Percentiles rank a stretch among this genome's conserved stretches.
These are phyloP conservation scores for Ophion slaviceki DNA, from an alignment of 2,888 invertebrate genomes.

Conservation along the genomic window DNA sequence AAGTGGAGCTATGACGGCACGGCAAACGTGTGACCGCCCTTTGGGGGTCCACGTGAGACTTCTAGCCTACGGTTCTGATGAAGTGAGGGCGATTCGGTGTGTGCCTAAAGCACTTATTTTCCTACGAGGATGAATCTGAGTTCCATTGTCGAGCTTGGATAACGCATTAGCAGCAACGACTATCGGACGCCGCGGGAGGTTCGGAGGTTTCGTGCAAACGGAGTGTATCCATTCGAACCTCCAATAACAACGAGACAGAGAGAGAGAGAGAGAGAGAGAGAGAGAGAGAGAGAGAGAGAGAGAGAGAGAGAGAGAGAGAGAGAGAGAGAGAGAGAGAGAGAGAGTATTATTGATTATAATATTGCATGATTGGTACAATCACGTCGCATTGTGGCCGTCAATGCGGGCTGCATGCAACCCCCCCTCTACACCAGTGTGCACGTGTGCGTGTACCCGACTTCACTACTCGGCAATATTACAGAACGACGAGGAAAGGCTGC, in stretches of 20 bases:
- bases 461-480: slow-evolving; percentile 51
- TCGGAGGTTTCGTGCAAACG: no score
- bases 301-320: slow-evolving; percentile 70
- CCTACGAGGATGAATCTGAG: no score
- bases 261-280: slow-evolving; percentile 62
- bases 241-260: slow-evolving; percentile 63
- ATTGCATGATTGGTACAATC: slow-evolving; percentile 82
- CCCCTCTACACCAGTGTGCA: slow-evolving; percentile 44
- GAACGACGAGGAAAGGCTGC: slow-evolving; percentile 31
- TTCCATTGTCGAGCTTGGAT: no score
- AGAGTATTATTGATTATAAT: slow-evolving; percentile 81
- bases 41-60: no score
- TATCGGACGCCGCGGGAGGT: no score
- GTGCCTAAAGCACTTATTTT: no score
- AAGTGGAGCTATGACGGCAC: no score
- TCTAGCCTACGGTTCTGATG: no score
- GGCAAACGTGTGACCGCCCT: no score
- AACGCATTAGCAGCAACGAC: no score
- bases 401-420: slow-evolving; percentile 77
- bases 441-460: slow-evolving; percentile 27
- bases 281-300: slow-evolving; percentile 56
- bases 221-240: slow-evolving; percentile 41
- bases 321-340: slow-evolving; percentile 62
- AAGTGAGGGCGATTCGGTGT: no score
- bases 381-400: slow-evolving; percentile 77